phyloP scores from a whole-genome alignment of 2,888 invertebrate genomes.

The Chromoteleia sp. region DNA sequence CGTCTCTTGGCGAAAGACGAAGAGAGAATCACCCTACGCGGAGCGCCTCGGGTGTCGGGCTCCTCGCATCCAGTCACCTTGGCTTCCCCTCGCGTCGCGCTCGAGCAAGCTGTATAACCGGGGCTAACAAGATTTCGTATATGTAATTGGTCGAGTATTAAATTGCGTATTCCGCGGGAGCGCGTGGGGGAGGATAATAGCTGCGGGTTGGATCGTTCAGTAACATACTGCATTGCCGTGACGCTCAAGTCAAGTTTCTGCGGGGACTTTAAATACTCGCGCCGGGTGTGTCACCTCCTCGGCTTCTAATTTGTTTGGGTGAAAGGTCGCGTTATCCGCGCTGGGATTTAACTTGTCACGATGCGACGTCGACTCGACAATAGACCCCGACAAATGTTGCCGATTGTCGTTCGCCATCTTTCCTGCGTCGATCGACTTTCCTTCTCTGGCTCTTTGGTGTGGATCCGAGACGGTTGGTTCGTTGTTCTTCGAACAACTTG shows the following conservation, averaged over 20 bases:
- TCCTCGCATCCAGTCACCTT: conserved; percentile 73
- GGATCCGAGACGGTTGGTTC: too few species aligned
- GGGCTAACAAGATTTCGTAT: conserved; percentile 85
- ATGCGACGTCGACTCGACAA: conserved; percentile 21
- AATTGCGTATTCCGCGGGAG: conserved; percentile 83
- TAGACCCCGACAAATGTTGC: conserved; percentile 20
- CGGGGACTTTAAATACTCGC: conserved; percentile 43
- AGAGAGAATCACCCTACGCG: conserved; percentile 78
- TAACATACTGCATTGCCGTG: conserved; percentile 82
- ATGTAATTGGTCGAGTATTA: conserved; percentile 85
- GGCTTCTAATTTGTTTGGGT: conserved; percentile 51
- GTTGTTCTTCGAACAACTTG: too few species aligned
- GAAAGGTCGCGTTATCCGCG: conserved; percentile 49
- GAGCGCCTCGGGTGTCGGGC: conserved; percentile 82
- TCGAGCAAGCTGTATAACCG: conserved; percentile 82
- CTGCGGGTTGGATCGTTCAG: conserved; percentile 83
- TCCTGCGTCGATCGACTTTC: too few species aligned
- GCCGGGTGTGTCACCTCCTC: conserved; percentile 43
- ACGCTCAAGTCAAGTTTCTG: conserved; percentile 76
- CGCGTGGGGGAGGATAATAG: conserved; percentile 79
- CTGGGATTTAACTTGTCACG: conserved; percentile 38
- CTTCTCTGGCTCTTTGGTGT: too few species aligned
- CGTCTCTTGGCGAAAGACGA: conserved; percentile 76
- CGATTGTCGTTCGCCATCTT: neutral
- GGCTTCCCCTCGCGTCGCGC: conserved; percentile 64